phyloP scores from a whole-genome alignment of 1,140 invertebrate genomes.

The Trichonephila clavata region DNA sequence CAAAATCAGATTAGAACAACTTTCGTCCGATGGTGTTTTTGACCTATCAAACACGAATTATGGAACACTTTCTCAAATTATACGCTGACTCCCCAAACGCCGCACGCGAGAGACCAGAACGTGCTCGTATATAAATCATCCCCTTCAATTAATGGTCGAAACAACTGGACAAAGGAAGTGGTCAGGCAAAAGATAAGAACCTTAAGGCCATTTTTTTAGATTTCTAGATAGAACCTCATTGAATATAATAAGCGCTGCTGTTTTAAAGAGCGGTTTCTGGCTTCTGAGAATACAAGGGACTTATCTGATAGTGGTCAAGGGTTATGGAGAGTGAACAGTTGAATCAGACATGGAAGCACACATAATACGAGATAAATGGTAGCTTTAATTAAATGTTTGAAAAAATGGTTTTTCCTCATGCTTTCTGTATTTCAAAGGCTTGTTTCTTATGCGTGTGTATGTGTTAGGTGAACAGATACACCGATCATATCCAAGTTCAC shows the following conservation, averaged over 20 bases:
- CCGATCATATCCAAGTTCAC: not conserved
- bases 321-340: not conserved
- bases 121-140: conserved; percentile 15
- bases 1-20: not conserved
- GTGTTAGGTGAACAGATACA: not conserved
- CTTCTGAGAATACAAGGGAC: not conserved
- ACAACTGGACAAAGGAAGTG: conserved; percentile 15
- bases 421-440: no score
- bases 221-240: not conserved
- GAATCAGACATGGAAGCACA: not conserved
- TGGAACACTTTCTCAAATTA: conserved; percentile 18
- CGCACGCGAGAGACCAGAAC: not conserved
- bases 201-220: not conserved
- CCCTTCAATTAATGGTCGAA: not conserved
- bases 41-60: conserved; percentile 38
- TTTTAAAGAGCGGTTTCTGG: not conserved
- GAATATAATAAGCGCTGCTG: not conserved
- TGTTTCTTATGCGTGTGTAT: not conserved
- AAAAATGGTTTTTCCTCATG: not conserved
- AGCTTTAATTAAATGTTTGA: not conserved
- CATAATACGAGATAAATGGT: not conserved
- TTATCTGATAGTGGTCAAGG: not conserved
- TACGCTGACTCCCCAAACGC: not conserved
- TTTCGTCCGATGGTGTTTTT: not conserved
- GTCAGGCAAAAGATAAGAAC: not conserved